Conservation (phyloP, 2,797 vertebrate genomes). For the Octomys mimax region DNA sequence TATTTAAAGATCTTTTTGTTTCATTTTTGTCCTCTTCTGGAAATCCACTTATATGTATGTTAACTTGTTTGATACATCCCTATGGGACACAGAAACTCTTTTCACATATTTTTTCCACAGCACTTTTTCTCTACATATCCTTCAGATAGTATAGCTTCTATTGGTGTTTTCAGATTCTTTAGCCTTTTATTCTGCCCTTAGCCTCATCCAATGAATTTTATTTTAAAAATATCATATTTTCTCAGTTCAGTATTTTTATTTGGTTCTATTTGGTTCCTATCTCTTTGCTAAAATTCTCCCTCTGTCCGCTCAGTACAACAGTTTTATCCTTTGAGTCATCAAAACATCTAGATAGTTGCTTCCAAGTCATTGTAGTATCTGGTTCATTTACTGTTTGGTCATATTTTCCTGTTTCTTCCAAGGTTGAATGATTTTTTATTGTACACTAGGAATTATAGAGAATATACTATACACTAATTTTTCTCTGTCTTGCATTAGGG, state of each 20-base stretch:
- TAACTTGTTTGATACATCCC: constrained; percentile 14
- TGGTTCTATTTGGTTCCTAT: constrained; percentile 29
- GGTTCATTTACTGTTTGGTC: constrained; percentile 33
- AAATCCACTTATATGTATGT: background rate
- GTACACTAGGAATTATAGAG: constrained; percentile 9
- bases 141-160: constrained; percentile 2
- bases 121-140: background rate
- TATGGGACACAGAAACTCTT: background rate
- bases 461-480: constrained; percentile 14
- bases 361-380: constrained; percentile 54
- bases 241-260: constrained; percentile 60
- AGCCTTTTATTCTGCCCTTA: background rate
- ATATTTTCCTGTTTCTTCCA: constrained; percentile 48
- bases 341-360: background rate
- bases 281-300: constrained; percentile 10
- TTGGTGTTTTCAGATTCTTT: background rate
- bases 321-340: constrained; percentile 36
- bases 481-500: background rate
- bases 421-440: background rate
- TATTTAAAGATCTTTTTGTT: background rate
- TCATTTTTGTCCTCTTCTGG: background rate
- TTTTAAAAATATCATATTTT: constrained; percentile 59
- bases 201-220: constrained; percentile 1
- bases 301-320: constrained; percentile 16
- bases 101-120: background rate